Percentiles rank a stretch among this genome's conserved stretches.
phyloP scores from a whole-genome alignment of 2,797 vertebrate species.

The Silurus lanzhouensis region DNA sequence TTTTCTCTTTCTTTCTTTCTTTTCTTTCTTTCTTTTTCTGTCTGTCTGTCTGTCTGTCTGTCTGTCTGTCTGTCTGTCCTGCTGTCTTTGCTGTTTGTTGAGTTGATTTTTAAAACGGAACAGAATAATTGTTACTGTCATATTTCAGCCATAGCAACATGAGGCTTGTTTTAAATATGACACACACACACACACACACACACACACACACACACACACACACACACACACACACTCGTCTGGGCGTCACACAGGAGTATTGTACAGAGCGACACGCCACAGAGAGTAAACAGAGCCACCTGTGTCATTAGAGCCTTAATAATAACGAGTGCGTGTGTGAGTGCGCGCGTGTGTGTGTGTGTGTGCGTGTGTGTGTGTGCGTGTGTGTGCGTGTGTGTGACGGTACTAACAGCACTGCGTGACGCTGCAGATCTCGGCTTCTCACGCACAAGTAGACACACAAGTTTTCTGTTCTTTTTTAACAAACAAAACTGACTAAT shows the following conservation, averaged over 20 bases:
- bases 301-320: neutral
- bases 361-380: neutral
- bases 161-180: neutral
- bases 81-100: neutral
- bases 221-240: neutral
- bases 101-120: no score
- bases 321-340: neutral
- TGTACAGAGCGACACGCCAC: neutral
- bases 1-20: neutral
- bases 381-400: neutral
- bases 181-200: neutral
- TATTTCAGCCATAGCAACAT: neutral
- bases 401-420: no score
- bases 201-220: no score
- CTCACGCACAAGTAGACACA: neutral
- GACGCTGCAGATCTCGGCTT: neutral
- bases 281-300: slow-evolving; percentile 12
- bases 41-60: no score
- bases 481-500: no score
- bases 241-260: neutral
- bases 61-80: neutral
- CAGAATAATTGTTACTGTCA: neutral
- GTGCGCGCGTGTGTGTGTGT: neutral
- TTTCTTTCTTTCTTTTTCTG: no score
- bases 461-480: no score